Evolutionary conservation across 2,888 invertebrate species (phyloP), one percentile per base, ranked within the genome.

Genomic region (Leptopilina drosophilae): DNA sequence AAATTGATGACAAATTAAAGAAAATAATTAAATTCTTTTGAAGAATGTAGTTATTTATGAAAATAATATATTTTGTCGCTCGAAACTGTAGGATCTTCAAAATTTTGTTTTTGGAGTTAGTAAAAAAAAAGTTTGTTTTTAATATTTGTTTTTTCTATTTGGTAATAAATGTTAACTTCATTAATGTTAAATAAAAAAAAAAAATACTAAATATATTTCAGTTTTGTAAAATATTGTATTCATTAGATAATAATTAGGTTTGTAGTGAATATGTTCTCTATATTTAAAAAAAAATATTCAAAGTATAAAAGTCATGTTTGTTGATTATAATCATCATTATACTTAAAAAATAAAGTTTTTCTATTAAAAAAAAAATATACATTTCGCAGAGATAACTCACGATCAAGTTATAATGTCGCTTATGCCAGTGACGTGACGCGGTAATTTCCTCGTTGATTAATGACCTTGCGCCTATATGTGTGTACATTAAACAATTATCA

Each of bases 391-490:
- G 73, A 73, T 73, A 73, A 40, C 56, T 73, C 56, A 73, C 33
- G 15, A 53, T 56, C 56, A 73, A 73, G 53, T 73, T 42, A 8
- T 73, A 40, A 59, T 73, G 33, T 73, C 73, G 42, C n/a, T 73
- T 73, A 33, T 33, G 15, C 73, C 42, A 56, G n/a, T 59, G 56
- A 73, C 73, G 73, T 73, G 33, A 59, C 40, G 56, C 15, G 56
- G 56, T 59, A 73, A 59, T 73, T 73, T 59, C 56, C 53, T 9
- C n/a, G n/a, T 42, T 73, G 73, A 73, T 73, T 73, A 56, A 73
- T 73, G 73, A 56, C 40, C 11, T 73, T 56, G 11, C 5, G 11
- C 5, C 56, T 56, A 33, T 33, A 33, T 33, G 33, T 33, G 53
- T 8, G 8, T 73, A 56, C 56, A 40, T 15, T 56, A n/a, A 40